A percentile compares a stretch with the other conserved stretches of the same genome.
phyloP scores from a whole-genome alignment of 2,113 vertebrate genomes.

The Pycnonotus jocosus region DNA sequence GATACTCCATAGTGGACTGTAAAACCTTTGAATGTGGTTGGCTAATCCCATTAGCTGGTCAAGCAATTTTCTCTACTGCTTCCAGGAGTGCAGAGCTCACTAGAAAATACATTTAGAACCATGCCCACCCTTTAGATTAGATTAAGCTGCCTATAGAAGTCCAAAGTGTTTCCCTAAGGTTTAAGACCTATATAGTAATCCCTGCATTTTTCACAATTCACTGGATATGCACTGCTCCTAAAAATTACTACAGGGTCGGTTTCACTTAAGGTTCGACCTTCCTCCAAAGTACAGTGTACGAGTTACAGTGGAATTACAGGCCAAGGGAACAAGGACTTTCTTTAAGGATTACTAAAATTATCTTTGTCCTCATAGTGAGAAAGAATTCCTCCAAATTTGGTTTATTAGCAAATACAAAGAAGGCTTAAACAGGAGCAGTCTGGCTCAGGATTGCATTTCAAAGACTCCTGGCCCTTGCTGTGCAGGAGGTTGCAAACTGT shows the following conservation, averaged over 20 bases:
- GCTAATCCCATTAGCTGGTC: conserved; percentile 52
- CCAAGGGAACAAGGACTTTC: background rate
- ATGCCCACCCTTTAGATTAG: conserved; percentile 26
- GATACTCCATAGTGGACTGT: background rate
- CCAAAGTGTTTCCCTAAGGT: conserved; percentile 5
- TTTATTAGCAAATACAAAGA: background rate
- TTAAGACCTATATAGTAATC: conserved; percentile 16
- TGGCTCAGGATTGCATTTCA: background rate
- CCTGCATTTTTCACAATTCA: conserved; percentile 11
- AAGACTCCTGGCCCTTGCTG: background rate
- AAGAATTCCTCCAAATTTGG: background rate
- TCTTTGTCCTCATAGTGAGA: background rate
- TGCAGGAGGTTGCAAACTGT: background rate
- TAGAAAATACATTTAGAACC: conserved; percentile 28
- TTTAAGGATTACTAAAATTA: background rate
- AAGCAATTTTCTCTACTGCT: conserved; percentile 47
- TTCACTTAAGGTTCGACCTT: background rate
- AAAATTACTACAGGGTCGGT: background rate
- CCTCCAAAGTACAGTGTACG: background rate
- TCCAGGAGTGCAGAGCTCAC: conserved; percentile 27
- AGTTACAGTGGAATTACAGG: background rate
- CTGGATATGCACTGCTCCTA: background rate
- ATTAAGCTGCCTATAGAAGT: conserved; percentile 22
- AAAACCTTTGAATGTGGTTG: conserved; percentile 20
- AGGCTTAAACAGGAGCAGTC: background rate